Evolutionary conservation across 2,888 invertebrate species (phyloP), one percentile per base, ranked within the genome.

Genomic region (Cataglyphis altisquamis): DNA sequence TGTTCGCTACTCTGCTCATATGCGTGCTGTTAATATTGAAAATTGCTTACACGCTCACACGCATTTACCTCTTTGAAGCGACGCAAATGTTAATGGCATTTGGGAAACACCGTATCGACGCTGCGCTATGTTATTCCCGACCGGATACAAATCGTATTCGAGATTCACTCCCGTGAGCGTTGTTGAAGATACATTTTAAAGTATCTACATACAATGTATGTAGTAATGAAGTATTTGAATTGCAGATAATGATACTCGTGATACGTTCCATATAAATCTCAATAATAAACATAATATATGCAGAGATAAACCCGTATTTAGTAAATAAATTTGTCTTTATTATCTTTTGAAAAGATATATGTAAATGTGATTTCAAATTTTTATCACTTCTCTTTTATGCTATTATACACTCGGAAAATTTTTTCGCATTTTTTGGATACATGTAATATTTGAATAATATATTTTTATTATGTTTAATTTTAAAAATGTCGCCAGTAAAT

Each of bases 131-230:
- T 21, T 41, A 64, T 64, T 62, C 62, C 32, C 62, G 18, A 9
- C 15, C 18, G 62, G 62, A 62, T 32, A 32, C 18, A 29, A 29
- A 29, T 32, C 18, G 62, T 32, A 36, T n/a, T 8, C 29, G 62
- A 32, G 29, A 62, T 62, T 18, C 32, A 3, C 32, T 32, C 64
- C 64, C 64, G 21, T 12, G 64, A 64, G 64, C 21, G 64, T 12
- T 64, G 64, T 64, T 41, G n/a, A 64, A 64, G 39, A 64, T 25
- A 64, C 39, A 64, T 64, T 64, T 64, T 64, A 21, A 64, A 64
- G 41, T 41, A 6, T 21, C 39, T 10, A 39, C 21, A 18, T 12
- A 21, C n/a, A 12, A 8, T 12, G 25, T 21, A 15, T 21, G n/a
- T 18, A 32, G 32, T 12, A 64, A 39, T n/a, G 48, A 36, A 39